phyloP scores from a whole-genome alignment of 2,797 vertebrate species.

The Cyprinella venusta region DNA sequence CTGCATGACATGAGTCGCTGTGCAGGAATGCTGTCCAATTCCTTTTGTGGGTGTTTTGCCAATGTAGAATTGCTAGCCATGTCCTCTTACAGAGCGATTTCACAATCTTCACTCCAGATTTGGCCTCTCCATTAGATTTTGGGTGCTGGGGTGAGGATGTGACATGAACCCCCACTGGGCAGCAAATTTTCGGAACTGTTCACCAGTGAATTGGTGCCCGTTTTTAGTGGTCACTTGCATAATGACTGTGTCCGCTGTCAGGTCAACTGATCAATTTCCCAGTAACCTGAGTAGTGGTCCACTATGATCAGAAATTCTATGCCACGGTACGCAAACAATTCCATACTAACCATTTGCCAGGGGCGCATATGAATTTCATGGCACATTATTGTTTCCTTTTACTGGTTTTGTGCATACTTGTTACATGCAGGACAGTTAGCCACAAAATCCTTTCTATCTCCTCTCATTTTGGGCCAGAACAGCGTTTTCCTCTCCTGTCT shows the following conservation, averaged over 20 bases:
- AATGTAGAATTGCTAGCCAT: constrained; percentile 30
- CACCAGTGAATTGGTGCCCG: background rate
- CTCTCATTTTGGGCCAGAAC: background rate
- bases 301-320: constrained; percentile 20
- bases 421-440: background rate
- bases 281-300: constrained; percentile 23
- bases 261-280: constrained; percentile 37
- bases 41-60: background rate
- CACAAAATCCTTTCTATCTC: background rate
- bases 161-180: too few relatives aligned
- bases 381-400: constrained; percentile 30
- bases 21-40: background rate
- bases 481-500: background rate
- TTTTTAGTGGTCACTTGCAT: background rate
- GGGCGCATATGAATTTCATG: background rate
- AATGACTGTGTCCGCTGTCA: constrained; percentile 4
- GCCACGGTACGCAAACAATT: background rate
- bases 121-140: background rate
- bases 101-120: background rate
- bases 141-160: too few relatives aligned
- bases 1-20: background rate
- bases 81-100: background rate
- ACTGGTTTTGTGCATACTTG: constrained; percentile 14
- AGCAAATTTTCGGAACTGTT: background rate
- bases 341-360: constrained; percentile 33